Percentiles rank a stretch among this genome's conserved stretches.
Evolutionary conservation across 1,140 invertebrate species (phyloP).

Genomic region (Drosophila nikananu): DNA sequence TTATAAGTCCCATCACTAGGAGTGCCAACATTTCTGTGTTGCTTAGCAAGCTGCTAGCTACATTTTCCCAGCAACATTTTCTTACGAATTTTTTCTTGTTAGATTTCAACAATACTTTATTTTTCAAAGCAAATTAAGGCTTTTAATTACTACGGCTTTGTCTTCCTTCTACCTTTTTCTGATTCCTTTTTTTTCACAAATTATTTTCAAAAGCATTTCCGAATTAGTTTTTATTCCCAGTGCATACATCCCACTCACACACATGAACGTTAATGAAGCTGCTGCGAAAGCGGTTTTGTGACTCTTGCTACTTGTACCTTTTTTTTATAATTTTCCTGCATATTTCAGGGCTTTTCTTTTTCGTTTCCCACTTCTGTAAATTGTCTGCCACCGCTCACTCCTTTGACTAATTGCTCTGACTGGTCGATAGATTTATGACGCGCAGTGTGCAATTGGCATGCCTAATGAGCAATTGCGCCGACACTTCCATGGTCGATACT

Average conservation of each 20-base stretch:
- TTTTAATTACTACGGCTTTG: not conserved
- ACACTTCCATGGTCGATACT: constrained; percentile 28
- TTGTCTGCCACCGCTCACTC: constrained; percentile 5
- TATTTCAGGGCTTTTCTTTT: not conserved
- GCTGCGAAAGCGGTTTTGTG: constrained; percentile 38
- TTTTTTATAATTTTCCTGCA: constrained; percentile 36
- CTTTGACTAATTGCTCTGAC: constrained; percentile 35
- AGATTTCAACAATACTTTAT: accelerated
- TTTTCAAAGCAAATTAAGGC: no score
- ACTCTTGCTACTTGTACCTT: not conserved
- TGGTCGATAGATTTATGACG: constrained; percentile 38
- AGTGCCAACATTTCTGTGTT: no score
- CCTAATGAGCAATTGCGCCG: constrained; percentile 43
- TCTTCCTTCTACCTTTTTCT: not conserved
- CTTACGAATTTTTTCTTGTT: not conserved
- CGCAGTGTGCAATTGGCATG: constrained; percentile 42
- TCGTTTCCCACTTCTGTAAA: constrained; percentile 20
- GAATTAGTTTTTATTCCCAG: not conserved
- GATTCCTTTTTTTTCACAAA: not conserved
- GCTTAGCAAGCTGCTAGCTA: no score
- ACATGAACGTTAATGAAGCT: constrained; percentile 39
- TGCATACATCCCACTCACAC: not conserved
- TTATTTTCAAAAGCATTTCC: not conserved
- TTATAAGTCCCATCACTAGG: no score
- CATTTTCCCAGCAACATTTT: no score